Evolutionary conservation across 1,140 invertebrate species (phyloP).

Genomic region (Euura saliciscinereae): DNA sequence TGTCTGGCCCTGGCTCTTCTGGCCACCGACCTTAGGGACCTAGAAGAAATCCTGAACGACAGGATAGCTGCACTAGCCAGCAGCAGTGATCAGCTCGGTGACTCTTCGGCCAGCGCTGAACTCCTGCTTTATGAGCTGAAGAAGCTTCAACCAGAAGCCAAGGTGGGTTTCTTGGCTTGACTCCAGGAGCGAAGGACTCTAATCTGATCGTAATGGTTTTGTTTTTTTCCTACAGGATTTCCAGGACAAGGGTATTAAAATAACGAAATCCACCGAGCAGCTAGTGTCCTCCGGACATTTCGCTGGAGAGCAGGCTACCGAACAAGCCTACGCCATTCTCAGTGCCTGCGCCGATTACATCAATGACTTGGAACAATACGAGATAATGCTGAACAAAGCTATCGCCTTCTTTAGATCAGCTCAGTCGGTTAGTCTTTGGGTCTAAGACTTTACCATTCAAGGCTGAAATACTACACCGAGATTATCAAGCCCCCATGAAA

Average conservation of each 20-base stretch:
- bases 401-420: slow-evolving; percentile 78
- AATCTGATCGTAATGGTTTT: not conserved
- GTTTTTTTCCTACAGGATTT: slow-evolving; percentile 61
- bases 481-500: not conserved
- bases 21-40: slow-evolving; percentile 73
- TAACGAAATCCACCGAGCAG: slow-evolving; percentile 80
- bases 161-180: slow-evolving; percentile 52
- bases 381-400: slow-evolving; percentile 70
- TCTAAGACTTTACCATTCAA: not conserved
- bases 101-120: slow-evolving; percentile 74
- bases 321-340: slow-evolving; percentile 76
- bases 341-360: slow-evolving; percentile 76
- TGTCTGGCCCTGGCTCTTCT: slow-evolving; percentile 77
- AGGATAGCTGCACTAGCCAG: slow-evolving; percentile 55
- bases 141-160: slow-evolving; percentile 75
- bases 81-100: slow-evolving; percentile 64
- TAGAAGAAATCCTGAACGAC: slow-evolving; percentile 66
- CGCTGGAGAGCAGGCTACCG: slow-evolving; percentile 73
- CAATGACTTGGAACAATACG: slow-evolving; percentile 73
- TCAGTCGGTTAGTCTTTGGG: slow-evolving; percentile 64
- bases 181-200: not conserved
- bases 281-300: slow-evolving; percentile 73
- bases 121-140: slow-evolving; percentile 72
- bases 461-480: not conserved
- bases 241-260: slow-evolving; percentile 77